Evolutionary conservation across 2,113 vertebrate species (phyloP), one percentile per base, ranked within the genome.

Genomic region (Amphilophus citrinellus): DNA sequence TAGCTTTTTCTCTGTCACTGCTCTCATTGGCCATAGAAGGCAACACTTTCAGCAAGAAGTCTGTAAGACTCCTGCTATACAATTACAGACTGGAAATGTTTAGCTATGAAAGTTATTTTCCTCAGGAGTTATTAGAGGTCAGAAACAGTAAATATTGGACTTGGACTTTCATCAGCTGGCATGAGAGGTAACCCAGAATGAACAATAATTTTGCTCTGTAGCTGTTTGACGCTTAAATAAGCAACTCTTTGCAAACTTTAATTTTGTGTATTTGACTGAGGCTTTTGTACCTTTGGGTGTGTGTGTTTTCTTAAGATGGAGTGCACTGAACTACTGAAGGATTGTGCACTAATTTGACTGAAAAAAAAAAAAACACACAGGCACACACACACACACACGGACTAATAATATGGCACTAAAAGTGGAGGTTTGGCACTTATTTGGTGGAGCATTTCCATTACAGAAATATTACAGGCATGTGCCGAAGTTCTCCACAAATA

Each of bases 401-500:
- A 53, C 9, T 32, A 27, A n/a, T 53, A 17, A 17, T 30, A 32
- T 53, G 3, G 18, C 24, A 71, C 44, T 30, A 32, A 71, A 35
- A 18, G 75, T 9, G 47, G 57, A 1, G 7, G 7, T 37, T 77
- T 20, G 61, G 8, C 0, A 1, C 5, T 10, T 14, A 78, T 77
- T 84, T 62, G 15, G 4, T 60, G 27, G 30, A 47, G n/a, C 44
- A 4, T 0, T 6, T n/a, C 44, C 57, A 77, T 37, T 80, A 75
- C 50, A 57, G 61, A 61, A 88, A 53, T 15, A 10, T 87, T 75
- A 73, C n/a, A 58, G 56, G 47, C 77, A 3, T 11, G 75, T 65
- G 82, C 50, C 63, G 59, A 79, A 78, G 83, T 58, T 22, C 56
- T 47, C 62, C 81, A 50, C 56, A 83, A 83, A 85, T 32, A 90